Evolutionary conservation across 2,888 invertebrate genomes (phyloP).

Genomic region (Ochropleura plecta): DNA sequence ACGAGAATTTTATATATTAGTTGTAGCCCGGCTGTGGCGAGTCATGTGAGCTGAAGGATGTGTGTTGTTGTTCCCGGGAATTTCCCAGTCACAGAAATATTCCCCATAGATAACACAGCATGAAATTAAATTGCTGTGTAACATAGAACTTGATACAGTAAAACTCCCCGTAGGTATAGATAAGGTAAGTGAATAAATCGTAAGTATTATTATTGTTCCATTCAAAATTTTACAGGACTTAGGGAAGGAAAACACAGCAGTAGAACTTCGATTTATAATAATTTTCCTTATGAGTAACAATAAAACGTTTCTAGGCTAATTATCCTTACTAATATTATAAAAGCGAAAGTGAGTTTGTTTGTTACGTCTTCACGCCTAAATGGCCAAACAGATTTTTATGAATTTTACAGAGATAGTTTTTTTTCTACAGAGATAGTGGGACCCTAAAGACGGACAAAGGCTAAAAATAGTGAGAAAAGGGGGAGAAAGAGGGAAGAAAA

Average conservation of each 20-base stretch:
- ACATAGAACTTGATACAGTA: constrained; percentile 15
- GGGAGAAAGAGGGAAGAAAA: too few species aligned
- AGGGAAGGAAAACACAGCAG: constrained; percentile 23
- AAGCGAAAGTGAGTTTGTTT: too few species aligned
- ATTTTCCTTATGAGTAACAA: constrained; percentile 14
- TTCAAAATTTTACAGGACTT: constrained; percentile 17
- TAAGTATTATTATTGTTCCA: constrained; percentile 21
- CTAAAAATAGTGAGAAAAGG: too few species aligned
- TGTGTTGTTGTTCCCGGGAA: neutral
- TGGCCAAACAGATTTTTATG: too few species aligned
- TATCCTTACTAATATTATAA: too few species aligned
- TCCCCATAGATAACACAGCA: neutral
- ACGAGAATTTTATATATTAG: too few species aligned
- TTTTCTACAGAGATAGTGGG: too few species aligned
- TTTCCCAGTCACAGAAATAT: neutral
- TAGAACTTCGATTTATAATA: neutral
- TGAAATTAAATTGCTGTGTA: neutral
- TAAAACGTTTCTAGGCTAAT: neutral
- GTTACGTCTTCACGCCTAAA: too few species aligned
- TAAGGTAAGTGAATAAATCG: constrained; percentile 9
- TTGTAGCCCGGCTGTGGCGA: too few species aligned
- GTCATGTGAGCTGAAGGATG: neutral
- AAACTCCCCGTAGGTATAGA: constrained; percentile 9
- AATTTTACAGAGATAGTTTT: too few species aligned
- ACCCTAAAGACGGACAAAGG: too few species aligned